Evolutionary conservation across 2,113 vertebrate genomes (phyloP).

Genomic region (Tamias sibiricus): DNA sequence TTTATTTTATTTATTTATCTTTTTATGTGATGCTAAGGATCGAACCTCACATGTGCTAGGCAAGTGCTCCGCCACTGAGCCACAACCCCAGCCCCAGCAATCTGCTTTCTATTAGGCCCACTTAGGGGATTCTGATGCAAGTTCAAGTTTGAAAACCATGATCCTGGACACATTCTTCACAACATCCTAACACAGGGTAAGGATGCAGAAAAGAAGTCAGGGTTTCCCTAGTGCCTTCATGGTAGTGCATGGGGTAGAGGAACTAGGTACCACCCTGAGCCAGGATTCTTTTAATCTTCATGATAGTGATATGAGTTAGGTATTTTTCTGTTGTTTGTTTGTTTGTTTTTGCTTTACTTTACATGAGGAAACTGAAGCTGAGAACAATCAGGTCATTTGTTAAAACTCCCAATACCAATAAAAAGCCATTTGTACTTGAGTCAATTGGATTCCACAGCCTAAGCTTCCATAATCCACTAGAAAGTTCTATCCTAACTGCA

Average conservation of each 20-base stretch:
- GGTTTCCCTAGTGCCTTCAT: neutral
- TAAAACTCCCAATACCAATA: neutral
- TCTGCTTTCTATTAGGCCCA: neutral
- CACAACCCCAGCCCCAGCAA: too few relatives aligned
- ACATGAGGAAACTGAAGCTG: neutral
- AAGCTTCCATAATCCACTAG: neutral
- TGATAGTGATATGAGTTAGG: neutral
- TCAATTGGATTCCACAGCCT: neutral
- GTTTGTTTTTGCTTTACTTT: neutral
- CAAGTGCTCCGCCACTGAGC: too few relatives aligned
- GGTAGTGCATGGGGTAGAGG: fast-evolving
- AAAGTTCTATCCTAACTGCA: neutral
- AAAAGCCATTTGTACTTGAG: neutral
- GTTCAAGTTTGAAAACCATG: neutral
- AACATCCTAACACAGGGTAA: neutral
- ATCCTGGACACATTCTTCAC: neutral
- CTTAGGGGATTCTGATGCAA: neutral
- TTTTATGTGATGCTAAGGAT: too few relatives aligned
- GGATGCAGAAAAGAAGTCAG: neutral
- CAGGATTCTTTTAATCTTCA: neutral
- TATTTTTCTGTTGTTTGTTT: neutral
- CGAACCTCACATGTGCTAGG: too few relatives aligned
- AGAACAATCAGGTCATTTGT: neutral
- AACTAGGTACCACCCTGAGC: neutral
- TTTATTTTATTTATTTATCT: too few relatives aligned